Evolutionary conservation across 1,140 invertebrate genomes (phyloP).

Genomic region (Temnothorax longispinosus): DNA sequence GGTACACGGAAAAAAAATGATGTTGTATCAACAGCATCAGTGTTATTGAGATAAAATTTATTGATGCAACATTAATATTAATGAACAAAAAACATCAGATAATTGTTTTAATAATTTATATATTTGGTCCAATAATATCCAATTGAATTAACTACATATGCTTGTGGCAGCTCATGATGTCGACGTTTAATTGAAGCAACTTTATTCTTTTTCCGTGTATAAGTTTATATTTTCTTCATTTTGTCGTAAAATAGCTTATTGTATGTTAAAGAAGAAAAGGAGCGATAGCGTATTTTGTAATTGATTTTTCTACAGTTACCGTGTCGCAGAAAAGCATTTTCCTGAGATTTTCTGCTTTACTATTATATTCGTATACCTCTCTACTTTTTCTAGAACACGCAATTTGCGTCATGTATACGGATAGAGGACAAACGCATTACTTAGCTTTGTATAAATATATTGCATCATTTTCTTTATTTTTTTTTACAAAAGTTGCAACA

Average conservation of each 20-base stretch:
- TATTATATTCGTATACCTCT: neutral
- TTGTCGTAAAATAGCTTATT: neutral
- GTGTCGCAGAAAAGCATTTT: neutral
- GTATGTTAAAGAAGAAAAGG: neutral
- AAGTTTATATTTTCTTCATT: neutral
- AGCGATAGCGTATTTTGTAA: neutral
- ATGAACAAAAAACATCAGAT: too few species aligned
- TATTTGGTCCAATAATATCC: too few species aligned
- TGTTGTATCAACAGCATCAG: too few species aligned
- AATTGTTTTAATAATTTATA: too few species aligned
- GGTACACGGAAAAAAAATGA: too few species aligned
- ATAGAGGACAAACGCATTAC: neutral
- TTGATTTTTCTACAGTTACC: neutral
- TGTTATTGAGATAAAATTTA: too few species aligned
- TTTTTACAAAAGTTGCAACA: neutral
- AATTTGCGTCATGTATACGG: neutral
- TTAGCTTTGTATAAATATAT: neutral
- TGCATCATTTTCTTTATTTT: neutral
- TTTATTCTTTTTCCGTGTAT: too few species aligned
- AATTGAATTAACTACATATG: too few species aligned
- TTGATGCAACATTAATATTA: too few species aligned
- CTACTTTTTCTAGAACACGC: neutral
- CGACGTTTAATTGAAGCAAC: too few species aligned
- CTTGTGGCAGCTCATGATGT: too few species aligned
- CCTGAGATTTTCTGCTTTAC: neutral